phyloP scores from a whole-genome alignment of 2,888 invertebrate species.

The Dasypogon diadema region DNA sequence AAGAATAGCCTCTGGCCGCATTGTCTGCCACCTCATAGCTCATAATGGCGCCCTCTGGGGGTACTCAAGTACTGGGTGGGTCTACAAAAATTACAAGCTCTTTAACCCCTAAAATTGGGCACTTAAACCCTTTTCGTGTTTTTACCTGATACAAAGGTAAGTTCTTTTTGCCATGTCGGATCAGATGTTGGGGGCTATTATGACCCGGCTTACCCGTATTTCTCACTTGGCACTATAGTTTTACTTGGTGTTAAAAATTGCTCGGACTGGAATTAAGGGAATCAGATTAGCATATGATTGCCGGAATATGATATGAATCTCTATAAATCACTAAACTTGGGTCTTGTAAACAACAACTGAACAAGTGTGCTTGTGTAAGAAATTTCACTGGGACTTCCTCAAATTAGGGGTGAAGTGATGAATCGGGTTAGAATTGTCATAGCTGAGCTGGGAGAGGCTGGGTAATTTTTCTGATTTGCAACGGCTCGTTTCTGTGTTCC shows the following conservation, averaged over 20 bases:
- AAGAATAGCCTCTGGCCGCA: slow-evolving; percentile 50
- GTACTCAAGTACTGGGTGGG: not conserved
- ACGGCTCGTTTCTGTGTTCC: slow-evolving; percentile 9
- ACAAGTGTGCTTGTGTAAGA: not conserved
- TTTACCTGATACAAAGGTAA: slow-evolving; percentile 17
- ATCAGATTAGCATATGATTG: slow-evolving; percentile 31
- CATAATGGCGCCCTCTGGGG: not conserved
- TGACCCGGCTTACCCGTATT: not conserved
- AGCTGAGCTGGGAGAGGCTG: slow-evolving; percentile 12
- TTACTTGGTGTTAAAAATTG: not conserved
- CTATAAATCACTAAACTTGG: slow-evolving; percentile 5
- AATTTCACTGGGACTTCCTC: not conserved
- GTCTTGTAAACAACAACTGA: not conserved
- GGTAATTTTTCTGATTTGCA: slow-evolving; percentile 39
- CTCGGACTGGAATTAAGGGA: not conserved
- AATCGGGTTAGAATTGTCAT: slow-evolving; percentile 33
- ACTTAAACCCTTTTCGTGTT: slow-evolving; percentile 42
- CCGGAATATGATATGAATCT: slow-evolving; percentile 1
- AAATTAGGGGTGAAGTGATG: not conserved
- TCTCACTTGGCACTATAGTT: not conserved
- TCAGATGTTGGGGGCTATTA: not conserved
- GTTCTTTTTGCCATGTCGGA: not conserved
- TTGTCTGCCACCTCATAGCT: slow-evolving; percentile 40
- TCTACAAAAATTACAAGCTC: slow-evolving; percentile 39
- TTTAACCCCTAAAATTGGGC: slow-evolving; percentile 31